Conservation (phyloP, 2,797 vertebrate species). For the Microchirus variegatus region DNA sequence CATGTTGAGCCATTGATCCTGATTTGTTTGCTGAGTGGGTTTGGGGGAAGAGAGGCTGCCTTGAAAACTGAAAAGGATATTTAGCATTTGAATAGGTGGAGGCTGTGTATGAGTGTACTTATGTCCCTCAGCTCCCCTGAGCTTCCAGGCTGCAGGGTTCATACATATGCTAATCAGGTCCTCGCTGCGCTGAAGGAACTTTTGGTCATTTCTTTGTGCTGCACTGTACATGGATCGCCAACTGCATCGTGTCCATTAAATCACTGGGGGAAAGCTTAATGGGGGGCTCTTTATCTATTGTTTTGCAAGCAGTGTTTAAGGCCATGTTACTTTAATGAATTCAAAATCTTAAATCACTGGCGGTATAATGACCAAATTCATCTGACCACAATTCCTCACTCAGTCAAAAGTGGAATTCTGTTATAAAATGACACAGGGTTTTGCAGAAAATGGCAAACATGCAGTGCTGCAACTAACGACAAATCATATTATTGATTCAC, state of each 20-base stretch:
- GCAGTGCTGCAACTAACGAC: too few species aligned
- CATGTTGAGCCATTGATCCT: constrained; percentile 60
- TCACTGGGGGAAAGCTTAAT: background rate
- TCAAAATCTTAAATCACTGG: constrained; percentile 5
- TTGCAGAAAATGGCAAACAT: too few species aligned
- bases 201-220: constrained; percentile 43
- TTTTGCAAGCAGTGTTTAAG: background rate
- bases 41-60: constrained; percentile 62
- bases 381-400: background rate
- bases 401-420: too few species aligned
- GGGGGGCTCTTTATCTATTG: background rate
- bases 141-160: constrained; percentile 66
- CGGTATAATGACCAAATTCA: background rate
- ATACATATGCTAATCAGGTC: constrained; percentile 80
- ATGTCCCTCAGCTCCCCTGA: constrained; percentile 66
- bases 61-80: constrained; percentile 75
- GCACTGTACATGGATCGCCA: constrained; percentile 35
- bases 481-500: too few species aligned
- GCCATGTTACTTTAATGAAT: background rate
- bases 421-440: too few species aligned
- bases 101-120: constrained; percentile 70
- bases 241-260: constrained; percentile 13
- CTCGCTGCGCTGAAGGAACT: constrained; percentile 38
- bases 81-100: constrained; percentile 78
- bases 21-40: constrained; percentile 72